phyloP scores from a whole-genome alignment of 2,888 invertebrate species.

The Phalera bucephala region DNA sequence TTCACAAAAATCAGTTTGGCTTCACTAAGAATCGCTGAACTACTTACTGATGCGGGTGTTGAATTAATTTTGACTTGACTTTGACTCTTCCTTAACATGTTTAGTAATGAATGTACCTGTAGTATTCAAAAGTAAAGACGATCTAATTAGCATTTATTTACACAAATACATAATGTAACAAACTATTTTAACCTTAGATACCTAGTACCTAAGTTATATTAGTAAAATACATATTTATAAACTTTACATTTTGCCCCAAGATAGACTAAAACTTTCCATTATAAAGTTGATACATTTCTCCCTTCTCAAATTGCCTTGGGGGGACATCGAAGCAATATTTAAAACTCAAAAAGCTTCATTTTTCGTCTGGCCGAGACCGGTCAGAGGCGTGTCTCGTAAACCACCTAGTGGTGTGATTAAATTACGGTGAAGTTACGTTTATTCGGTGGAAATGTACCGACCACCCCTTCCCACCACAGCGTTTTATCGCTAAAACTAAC shows the following conservation, averaged over 20 bases:
- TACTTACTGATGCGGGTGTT: no score
- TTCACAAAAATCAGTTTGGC: no score
- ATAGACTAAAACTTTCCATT: neutral
- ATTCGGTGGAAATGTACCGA: slow-evolving; percentile 46
- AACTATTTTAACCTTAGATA: no score
- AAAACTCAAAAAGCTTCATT: slow-evolving; percentile 19
- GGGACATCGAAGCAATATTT: slow-evolving; percentile 12
- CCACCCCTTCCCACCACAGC: slow-evolving; percentile 50
- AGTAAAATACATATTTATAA: no score
- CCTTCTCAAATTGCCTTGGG: neutral
- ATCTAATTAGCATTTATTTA: no score
- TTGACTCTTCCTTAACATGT: no score
- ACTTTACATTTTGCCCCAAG: neutral
- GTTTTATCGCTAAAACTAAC: slow-evolving; percentile 62
- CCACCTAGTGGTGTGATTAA: slow-evolving; percentile 45
- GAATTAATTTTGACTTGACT: no score
- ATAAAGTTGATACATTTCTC: neutral
- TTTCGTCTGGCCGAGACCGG: slow-evolving; percentile 22
- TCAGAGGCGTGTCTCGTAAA: slow-evolving; percentile 24
- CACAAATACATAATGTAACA: no score
- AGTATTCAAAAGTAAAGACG: no score
- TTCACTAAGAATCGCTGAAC: no score
- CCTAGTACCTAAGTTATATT: no score
- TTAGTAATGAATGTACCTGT: no score
- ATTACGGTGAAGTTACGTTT: slow-evolving; percentile 62